Evolutionary conservation across 2,797 vertebrate genomes (phyloP), one percentile per base, ranked within the genome.

Genomic region (Argya squamiceps): DNA sequence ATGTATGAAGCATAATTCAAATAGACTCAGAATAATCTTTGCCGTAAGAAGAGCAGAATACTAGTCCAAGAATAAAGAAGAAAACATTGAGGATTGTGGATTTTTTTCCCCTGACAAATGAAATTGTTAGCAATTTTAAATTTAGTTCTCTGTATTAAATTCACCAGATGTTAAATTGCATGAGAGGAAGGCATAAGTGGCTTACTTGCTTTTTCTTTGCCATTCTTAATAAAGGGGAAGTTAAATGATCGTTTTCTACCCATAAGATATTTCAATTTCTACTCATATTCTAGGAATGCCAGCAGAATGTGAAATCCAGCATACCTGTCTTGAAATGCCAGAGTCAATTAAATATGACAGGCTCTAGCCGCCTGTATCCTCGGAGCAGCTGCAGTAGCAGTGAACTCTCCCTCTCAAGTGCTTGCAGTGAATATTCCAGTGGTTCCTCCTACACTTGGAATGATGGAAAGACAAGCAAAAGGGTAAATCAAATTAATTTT

Each of bases 391-490:
- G 99, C 91, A 99, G 99, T 83, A 99, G 99, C 96, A 99, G 99
- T 47, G 99, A 99, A 92, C 91, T 99, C 52, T 99, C 99, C 43
- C 98, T 99, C 93, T 99, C 99, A 5, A 99, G 99, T 68, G 98
- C 98, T 43, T 99, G 99, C 98, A 99, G 99, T 21, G 99, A 99
- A 96, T 98, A 98, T 98, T 99, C 99, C 98, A 99, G 99, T 11
- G 98, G 99, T 95, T 99, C 99, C 27, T 99, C 99, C 32, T 98
- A 98, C 96, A 99, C 99, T 20, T 99, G 99, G 98, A 99, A 99
- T 56, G 98, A 99, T 34, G 98, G 98, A 78, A 98, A 98, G 89
- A 98, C 98, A 90, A 98, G 98, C 93, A 99, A 98, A 98, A 98
- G 97, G 98, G 99, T 99, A 98, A 97, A 91, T 92, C 21, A 73